Percentiles rank a stretch among this genome's conserved stretches.
phyloP scores from a whole-genome alignment of 2,113 vertebrate genomes.

The Pundamilia nyererei region DNA sequence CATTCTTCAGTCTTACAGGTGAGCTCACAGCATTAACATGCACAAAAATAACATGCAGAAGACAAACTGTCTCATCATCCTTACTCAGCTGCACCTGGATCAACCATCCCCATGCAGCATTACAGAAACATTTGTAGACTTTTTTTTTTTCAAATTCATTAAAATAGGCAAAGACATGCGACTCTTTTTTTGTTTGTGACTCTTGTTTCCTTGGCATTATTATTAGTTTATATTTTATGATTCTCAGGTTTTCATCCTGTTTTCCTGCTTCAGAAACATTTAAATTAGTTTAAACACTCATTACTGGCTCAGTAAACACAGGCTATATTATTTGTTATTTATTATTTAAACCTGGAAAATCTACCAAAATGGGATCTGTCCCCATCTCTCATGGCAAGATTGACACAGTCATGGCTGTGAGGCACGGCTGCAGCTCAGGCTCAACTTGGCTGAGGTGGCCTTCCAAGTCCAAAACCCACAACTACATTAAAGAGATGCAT shows the following conservation, averaged over 20 bases:
- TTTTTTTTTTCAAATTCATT: not conserved
- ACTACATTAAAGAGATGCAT: not conserved
- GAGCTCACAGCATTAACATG: not conserved
- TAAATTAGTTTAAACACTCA: not conserved
- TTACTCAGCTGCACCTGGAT: not conserved
- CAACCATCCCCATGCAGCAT: not conserved
- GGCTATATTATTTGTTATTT: not conserved
- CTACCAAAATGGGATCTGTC: not conserved
- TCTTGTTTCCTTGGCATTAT: not conserved
- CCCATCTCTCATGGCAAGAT: not conserved
- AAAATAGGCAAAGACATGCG: not conserved
- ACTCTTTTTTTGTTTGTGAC: not conserved
- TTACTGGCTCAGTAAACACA: not conserved
- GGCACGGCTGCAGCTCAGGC: not conserved
- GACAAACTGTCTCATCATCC: not conserved
- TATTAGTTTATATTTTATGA: not conserved
- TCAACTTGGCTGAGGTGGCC: not conserved
- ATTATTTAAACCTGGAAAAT: not conserved
- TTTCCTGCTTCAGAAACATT: not conserved
- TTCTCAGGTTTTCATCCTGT: not conserved
- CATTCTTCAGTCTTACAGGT: constrained; percentile 96
- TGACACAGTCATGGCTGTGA: not conserved
- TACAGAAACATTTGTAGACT: not conserved
- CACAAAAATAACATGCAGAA: not conserved
- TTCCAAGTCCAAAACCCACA: not conserved